Evolutionary conservation across 2,888 invertebrate genomes (phyloP).

Genomic region (Chydorus sphaericus): DNA sequence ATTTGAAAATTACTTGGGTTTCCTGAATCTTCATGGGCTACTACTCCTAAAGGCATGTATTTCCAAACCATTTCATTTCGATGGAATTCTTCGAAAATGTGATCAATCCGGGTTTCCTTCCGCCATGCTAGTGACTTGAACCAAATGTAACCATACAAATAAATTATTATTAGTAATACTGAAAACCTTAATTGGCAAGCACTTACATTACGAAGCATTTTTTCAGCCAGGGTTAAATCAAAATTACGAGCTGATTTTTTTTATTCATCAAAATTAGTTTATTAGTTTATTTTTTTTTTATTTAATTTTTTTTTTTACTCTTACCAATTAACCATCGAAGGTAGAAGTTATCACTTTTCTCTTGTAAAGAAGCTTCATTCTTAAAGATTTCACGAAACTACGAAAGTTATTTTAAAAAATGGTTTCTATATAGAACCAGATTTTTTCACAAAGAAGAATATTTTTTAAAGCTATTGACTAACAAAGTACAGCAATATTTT

Average conservation of each 20-base stretch:
- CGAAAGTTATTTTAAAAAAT: conserved; percentile 32
- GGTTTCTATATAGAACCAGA: conserved; percentile 31
- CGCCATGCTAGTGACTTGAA: neutral
- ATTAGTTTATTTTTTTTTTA: neutral
- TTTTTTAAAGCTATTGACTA: too few relatives aligned
- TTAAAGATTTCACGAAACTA: too few relatives aligned
- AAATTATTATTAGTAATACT: conserved; percentile 18
- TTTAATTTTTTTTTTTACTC: conserved; percentile 28
- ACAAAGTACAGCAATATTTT: too few relatives aligned
- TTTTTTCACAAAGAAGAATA: too few relatives aligned
- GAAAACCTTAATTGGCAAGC: too few relatives aligned
- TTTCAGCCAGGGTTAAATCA: neutral
- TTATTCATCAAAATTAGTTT: neutral
- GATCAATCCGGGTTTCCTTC: neutral
- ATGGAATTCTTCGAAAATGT: too few relatives aligned
- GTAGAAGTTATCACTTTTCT: neutral
- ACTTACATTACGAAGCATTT: conserved; percentile 8
- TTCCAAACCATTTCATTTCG: too few relatives aligned
- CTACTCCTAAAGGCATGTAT: too few relatives aligned
- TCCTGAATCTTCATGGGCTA: too few relatives aligned
- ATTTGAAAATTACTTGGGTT: too few relatives aligned
- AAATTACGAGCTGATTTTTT: neutral
- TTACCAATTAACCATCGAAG: neutral
- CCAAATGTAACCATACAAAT: neutral
- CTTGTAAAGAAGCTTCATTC: too few relatives aligned